phyloP scores from a whole-genome alignment of 2,113 vertebrate species.

The Nothoprocta pentlandii region DNA sequence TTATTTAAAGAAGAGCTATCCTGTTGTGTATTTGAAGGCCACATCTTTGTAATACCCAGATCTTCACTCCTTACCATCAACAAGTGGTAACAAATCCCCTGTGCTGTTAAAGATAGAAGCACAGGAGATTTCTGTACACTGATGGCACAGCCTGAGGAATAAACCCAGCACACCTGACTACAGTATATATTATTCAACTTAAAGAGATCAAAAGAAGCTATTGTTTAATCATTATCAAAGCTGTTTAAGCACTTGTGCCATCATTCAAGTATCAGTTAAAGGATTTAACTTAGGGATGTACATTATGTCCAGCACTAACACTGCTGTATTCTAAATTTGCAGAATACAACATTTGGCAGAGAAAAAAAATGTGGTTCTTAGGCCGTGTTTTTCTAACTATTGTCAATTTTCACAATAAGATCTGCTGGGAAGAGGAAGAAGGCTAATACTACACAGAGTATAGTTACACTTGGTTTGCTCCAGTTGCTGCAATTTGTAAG shows the following conservation, averaged over 20 bases:
- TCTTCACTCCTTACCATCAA: neutral
- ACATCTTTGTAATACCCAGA: neutral
- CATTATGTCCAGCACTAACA: neutral
- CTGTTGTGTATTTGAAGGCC: neutral
- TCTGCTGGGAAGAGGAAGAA: neutral
- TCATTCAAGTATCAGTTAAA: neutral
- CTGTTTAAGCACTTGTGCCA: neutral
- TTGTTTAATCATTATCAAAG: neutral
- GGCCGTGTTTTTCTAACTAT: fast-evolving
- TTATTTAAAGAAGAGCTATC: constrained; percentile 5
- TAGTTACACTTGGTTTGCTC: neutral
- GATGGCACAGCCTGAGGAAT: neutral
- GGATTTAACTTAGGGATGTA: neutral
- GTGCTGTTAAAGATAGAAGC: neutral
- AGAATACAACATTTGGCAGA: neutral
- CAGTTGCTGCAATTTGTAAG: neutral
- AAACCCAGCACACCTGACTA: neutral
- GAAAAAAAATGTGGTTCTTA: fast-evolving
- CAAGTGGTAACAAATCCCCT: neutral
- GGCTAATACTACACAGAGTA: neutral
- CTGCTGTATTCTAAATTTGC: fast-evolving
- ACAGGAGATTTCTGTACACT: neutral
- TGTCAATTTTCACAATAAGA: neutral
- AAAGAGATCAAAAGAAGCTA: neutral
- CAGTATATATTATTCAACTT: neutral